Evolutionary conservation across 2,797 vertebrate species (phyloP).

Genomic region (Halcyon chelicuti): DNA sequence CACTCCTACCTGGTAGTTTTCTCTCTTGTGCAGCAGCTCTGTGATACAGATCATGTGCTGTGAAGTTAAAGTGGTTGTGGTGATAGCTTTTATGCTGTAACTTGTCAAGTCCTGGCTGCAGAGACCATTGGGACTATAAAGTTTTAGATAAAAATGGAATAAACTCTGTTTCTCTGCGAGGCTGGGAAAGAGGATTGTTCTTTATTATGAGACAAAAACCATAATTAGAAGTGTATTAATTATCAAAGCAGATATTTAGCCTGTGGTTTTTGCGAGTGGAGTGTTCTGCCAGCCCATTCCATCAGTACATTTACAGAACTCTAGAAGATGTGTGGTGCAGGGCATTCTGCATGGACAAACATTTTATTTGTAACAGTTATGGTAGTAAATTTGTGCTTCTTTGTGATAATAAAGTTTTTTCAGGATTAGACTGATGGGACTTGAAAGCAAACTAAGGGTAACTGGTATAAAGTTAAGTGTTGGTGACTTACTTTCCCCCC

Average conservation of each 20-base stretch:
- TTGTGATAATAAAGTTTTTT: background rate
- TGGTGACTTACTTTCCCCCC: background rate
- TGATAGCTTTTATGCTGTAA: background rate
- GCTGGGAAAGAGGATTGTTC: background rate
- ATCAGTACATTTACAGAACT: background rate
- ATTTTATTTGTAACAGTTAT: background rate
- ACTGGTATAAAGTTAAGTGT: background rate
- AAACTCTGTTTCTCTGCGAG: background rate
- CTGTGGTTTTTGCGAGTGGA: background rate
- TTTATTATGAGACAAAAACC: background rate
- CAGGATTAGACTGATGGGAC: background rate
- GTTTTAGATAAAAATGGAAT: background rate
- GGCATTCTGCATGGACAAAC: background rate
- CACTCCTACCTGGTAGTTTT: background rate
- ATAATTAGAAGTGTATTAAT: background rate
- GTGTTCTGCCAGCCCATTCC: background rate
- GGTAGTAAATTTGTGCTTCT: background rate
- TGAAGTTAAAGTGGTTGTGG: background rate
- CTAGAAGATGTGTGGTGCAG: background rate
- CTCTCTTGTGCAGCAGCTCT: background rate
- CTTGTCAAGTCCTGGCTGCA: background rate
- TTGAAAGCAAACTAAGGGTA: background rate
- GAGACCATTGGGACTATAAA: background rate
- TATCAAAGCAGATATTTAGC: background rate
- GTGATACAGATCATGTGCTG: background rate